phyloP scores from a whole-genome alignment of 2,888 invertebrate genomes.

The Chesias legatella region DNA sequence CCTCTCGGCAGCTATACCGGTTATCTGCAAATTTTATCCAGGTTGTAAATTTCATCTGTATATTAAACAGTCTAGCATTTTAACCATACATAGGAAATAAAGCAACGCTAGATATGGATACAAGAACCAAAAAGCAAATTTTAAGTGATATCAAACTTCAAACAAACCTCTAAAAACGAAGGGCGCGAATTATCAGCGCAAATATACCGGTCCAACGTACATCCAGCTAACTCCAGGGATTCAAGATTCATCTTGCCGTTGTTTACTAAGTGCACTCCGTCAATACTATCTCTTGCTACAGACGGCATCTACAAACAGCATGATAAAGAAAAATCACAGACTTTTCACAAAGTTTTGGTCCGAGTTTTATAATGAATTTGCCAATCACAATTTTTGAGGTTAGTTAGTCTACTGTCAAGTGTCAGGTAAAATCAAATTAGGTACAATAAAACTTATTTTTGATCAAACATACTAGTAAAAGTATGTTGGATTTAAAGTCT shows the following conservation, averaged over 20 bases:
- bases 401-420: constrained; percentile 20
- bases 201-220: constrained; percentile 88
- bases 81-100: no score
- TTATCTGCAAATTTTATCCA: constrained; percentile 63
- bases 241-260: constrained; percentile 79
- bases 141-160: neutral
- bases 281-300: constrained; percentile 52
- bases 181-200: constrained; percentile 85
- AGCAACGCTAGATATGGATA: no score
- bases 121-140: no score
- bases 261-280: constrained; percentile 50
- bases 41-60: neutral
- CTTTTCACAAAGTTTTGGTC: constrained; percentile 26
- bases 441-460: constrained; percentile 6
- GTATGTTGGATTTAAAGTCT: no score
- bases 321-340: constrained; percentile 32
- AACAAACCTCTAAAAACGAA: constrained; percentile 82
- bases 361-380: constrained; percentile 23
- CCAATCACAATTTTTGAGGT: constrained; percentile 34
- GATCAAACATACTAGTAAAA: no score
- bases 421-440: neutral
- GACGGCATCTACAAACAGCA: constrained; percentile 67
- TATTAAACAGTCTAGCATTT: no score
- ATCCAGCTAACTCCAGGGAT: constrained; percentile 88
- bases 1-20: constrained; percentile 83